Conservation (phyloP, 2,113 vertebrate genomes). For the Malurus alboscapulatus region DNA sequence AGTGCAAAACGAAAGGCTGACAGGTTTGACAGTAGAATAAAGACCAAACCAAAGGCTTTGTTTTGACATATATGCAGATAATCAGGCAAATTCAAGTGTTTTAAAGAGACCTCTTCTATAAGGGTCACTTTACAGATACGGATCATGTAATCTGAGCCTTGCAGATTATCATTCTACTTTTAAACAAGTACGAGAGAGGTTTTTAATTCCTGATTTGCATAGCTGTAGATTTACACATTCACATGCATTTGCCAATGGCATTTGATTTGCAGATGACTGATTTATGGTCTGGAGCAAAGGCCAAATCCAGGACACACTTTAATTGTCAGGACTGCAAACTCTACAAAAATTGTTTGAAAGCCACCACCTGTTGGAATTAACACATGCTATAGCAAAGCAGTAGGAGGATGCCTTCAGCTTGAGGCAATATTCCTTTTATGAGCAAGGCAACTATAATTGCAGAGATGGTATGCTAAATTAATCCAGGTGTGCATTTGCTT, state of each 20-base stretch:
- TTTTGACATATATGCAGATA: constrained; percentile 14
- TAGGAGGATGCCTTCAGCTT: not conserved
- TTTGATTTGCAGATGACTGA: constrained; percentile 28
- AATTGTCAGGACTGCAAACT: not conserved
- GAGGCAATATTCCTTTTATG: not conserved
- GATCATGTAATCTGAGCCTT: constrained; percentile 70
- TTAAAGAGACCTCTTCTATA: not conserved
- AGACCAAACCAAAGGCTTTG: not conserved
- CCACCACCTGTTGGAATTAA: not conserved
- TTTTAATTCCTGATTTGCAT: constrained; percentile 40
- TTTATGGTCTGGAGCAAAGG: constrained; percentile 9
- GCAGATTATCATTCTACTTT: constrained; percentile 47
- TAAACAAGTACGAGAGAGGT: constrained; percentile 21
- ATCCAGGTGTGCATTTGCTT: not conserved
- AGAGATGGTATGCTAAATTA: not conserved
- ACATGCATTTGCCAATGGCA: not conserved
- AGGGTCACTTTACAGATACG: constrained; percentile 50
- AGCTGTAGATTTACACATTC: constrained; percentile 3
- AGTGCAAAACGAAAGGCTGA: not conserved
- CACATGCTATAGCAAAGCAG: not conserved
- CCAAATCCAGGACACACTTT: not conserved
- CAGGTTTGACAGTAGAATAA: constrained; percentile 10
- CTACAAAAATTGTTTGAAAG: not conserved
- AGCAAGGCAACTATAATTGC: not conserved
- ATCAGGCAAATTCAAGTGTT: constrained; percentile 15